A percentile compares a stretch with the other conserved stretches of the same genome.
These are phyloP conservation scores for Pedicia rivosa DNA, from an alignment of 2,888 invertebrate species.

Conservation along the genomic window DNA sequence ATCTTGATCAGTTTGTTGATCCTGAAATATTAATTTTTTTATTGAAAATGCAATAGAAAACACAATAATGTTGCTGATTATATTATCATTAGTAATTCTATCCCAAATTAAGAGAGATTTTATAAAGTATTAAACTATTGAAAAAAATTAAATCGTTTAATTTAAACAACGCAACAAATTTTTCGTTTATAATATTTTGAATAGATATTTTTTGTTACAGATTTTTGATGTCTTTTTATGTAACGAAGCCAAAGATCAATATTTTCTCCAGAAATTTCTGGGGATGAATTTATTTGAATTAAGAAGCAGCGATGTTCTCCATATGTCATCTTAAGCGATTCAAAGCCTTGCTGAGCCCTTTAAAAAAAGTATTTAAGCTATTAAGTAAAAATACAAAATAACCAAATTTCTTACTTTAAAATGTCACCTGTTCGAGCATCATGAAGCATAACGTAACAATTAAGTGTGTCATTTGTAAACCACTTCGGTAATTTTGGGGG, in stretches of 20 bases:
- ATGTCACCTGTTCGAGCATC: constrained; percentile 55
- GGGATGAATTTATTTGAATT: constrained; percentile 74
- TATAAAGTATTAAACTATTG: no score
- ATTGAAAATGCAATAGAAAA: constrained; percentile 6
- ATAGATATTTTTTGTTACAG: constrained; percentile 9
- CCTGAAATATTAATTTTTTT: no score
- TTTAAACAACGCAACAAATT: neutral
- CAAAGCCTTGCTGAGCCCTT: constrained; percentile 72
- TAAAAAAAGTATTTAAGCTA: constrained; percentile 19
- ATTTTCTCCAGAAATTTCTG: constrained; percentile 39
- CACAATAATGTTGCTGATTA: neutral
- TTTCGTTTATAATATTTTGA: neutral
- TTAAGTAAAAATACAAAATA: neutral
- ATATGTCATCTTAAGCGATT: constrained; percentile 72
- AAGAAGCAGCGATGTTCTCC: constrained; percentile 79
- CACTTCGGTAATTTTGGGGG: constrained; percentile 70
- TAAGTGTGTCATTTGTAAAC: constrained; percentile 64
- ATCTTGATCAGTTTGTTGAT: constrained; percentile 29
- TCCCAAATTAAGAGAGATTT: no score
- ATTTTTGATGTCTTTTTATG: constrained; percentile 42
- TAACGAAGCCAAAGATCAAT: constrained; percentile 79
- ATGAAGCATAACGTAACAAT: constrained; percentile 80
- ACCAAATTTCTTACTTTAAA: constrained; percentile 45
- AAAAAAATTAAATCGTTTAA: no score
- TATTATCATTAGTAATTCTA: no score